phyloP scores from a whole-genome alignment of 2,113 vertebrate species.

The Apus apus region DNA sequence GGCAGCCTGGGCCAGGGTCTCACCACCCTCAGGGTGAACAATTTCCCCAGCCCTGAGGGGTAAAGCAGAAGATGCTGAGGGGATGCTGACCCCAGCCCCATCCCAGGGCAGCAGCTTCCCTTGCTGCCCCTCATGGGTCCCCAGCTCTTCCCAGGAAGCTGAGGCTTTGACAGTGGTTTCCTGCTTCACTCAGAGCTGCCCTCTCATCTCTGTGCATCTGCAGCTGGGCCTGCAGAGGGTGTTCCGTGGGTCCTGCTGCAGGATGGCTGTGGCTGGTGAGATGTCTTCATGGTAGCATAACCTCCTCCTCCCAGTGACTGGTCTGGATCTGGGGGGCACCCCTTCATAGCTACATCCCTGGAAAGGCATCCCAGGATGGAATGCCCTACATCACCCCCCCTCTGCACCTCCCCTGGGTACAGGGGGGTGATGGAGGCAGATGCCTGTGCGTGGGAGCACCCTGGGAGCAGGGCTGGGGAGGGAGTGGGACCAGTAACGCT shows the following conservation, averaged over 20 bases:
- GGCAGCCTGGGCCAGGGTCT: too few species aligned
- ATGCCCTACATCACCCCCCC: background rate
- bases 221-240: too few species aligned
- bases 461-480: background rate
- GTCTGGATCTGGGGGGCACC: background rate
- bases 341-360: background rate
- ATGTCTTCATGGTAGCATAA: background rate
- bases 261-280: background rate
- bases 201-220: background rate
- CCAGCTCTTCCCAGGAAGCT: fast-evolving
- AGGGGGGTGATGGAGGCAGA: too few species aligned
- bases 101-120: background rate
- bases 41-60: background rate
- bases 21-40: too few species aligned
- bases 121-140: too few species aligned
- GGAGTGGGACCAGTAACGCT: background rate
- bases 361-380: background rate
- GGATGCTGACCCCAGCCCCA: background rate
- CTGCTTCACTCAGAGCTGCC: background rate
- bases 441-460: fast-evolving
- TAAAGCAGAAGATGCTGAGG: background rate
- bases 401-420: fast-evolving
- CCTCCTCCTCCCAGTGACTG: too few species aligned
- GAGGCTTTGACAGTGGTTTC: background rate
- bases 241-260: too few species aligned